These are phyloP conservation scores for Ips nitidus DNA, from an alignment of 1,140 invertebrate genomes.

Conservation along the genomic window DNA sequence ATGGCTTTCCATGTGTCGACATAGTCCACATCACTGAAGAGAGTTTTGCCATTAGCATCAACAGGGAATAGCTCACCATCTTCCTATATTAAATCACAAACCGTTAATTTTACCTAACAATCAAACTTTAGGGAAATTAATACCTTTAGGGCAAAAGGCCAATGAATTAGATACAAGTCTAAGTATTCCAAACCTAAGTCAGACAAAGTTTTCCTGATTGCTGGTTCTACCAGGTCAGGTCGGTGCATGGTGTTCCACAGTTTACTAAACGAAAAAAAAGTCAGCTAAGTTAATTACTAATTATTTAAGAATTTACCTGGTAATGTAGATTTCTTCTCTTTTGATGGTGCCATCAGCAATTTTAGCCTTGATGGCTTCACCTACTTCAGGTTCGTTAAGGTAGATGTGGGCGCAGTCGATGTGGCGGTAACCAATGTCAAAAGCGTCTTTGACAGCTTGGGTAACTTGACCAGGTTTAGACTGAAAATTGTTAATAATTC, in stretches of 20 bases:
- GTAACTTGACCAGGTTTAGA: conserved; percentile 47
- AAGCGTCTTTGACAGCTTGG: conserved; percentile 56
- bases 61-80: conserved; percentile 27
- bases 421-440: conserved; percentile 72
- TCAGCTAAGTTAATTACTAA: background rate
- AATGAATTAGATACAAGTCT: conserved; percentile 80
- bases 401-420: conserved; percentile 73
- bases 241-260: conserved; percentile 69
- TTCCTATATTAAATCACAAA: conserved; percentile 15
- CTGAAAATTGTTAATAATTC: conserved; percentile 11
- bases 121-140: background rate
- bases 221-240: conserved; percentile 61
- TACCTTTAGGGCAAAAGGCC: conserved; percentile 62
- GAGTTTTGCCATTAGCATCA: conserved; percentile 54
- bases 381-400: conserved; percentile 83
- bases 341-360: conserved; percentile 71
- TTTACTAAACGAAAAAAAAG: conserved; percentile 56
- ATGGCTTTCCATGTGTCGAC: conserved; percentile 89
- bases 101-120: background rate
- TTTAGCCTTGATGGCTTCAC: conserved; percentile 69
- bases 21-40: conserved; percentile 67
- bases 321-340: conserved; percentile 67
- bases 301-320: conserved; percentile 32
- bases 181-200: conserved; percentile 72
- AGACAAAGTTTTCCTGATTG: conserved; percentile 63